Evolutionary conservation across 2,113 vertebrate genomes (phyloP), one percentile per base, ranked within the genome.

Genomic region (Crocuta crocuta): DNA sequence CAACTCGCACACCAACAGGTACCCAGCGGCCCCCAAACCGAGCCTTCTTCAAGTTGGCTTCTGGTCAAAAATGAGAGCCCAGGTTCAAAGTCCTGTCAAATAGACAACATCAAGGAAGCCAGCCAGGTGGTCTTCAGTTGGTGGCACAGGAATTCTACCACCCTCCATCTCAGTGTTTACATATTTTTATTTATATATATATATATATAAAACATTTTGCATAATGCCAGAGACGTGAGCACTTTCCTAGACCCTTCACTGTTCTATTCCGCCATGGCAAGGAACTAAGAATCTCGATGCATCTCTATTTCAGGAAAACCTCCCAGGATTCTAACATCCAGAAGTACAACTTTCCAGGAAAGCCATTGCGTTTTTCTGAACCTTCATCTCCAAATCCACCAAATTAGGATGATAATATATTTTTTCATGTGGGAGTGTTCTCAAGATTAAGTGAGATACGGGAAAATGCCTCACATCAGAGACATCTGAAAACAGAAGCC

Each of bases 1-100:
- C 99, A 99, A 99, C 98, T 99, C 99, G 0, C 99, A 99, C 99
- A 99, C 99, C 89, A 99, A 99, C 99, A 99, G 99, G 99, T 99
- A 99, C 3, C 97, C 95, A 86, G 28, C 94, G 89, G 95, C 96
- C 94, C 39, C 24, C 48, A 87, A 35, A 3, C 48, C 93, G n/a
- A 16, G 92, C 89, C 68, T 96, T 89, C 95, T 97, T 97, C 97
- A 96, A 0, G 79, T 89, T 92, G 94, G 65, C 48, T 91, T 95
- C 94, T 24, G 68, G 82, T 45, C 4, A 5, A 63, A 43, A 82
- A 10, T 4, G 8, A 95, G 35, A 97, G 61, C 88, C 91, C 53
- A 39, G 28, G 8, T 84, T 61, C 85, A 21, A 58, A 65, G 81
- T 17, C 80, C 79, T 73, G 0, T 71, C 28, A 73, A 79, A 24